Base-by-base conservation (phyloP, 2,113 vertebrate species). In the Xenopus tropicalis region DNA sequence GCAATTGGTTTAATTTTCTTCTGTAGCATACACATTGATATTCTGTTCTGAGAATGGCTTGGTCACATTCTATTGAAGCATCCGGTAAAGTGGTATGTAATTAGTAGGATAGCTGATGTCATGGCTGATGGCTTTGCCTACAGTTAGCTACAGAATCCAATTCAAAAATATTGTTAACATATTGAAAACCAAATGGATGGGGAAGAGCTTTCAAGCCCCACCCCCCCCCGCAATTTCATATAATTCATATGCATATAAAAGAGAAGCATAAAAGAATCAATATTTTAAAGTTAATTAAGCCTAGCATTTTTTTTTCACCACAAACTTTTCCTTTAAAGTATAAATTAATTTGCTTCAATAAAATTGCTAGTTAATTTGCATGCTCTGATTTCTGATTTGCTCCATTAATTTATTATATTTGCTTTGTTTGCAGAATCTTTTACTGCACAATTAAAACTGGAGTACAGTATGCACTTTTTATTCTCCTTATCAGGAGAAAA, bases 341-440 rank as follows among this genome's bases (percentile, higher is more conserved):
- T 16, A 62, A 76, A 76, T 76, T 43, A 63, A 76, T 76, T 69
- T 76, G 63, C 73, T 69, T 62, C 59, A 43, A 21, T 69, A 69
- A 54, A 75, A 76, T 23, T 51, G 63, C 65, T 68, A 68, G 48
- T 62, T 69, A 61, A 69, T 76, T 63, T 69, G 20, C 59, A 56
- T 62, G 58, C 66, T 76, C 42, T 67, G 44, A 63, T 61, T 66
- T 66, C 24, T 22, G 73, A 63, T 76, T 46, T 62, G 73, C 73
- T 69, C 59, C 66, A 69, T 76, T 69, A 76, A 76, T 42, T 68
- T 62, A 68, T 74, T 74, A 62, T 44, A 67, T 52, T 63, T 76
- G 73, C 66, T 69, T 76, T 76, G 66, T 76, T 69, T 69, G 66
- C 73, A 76, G 69, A 69, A 76, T 69, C 57, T 76, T 69, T 76